Evolutionary conservation across 2,888 invertebrate genomes (phyloP), one percentile per base, ranked within the genome.

Genomic region (Oscheius sp.): DNA sequence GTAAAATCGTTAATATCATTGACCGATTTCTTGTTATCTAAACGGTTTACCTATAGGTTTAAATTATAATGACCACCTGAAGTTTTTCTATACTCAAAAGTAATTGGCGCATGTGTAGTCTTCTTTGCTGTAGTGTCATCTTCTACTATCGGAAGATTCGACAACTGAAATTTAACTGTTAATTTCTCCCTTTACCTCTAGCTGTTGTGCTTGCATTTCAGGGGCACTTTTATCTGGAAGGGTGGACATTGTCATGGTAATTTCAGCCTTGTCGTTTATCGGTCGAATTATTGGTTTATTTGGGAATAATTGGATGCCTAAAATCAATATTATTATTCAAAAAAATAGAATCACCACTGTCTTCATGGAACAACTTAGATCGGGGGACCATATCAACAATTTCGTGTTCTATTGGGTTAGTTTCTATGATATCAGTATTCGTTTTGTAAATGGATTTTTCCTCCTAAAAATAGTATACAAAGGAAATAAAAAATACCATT

Each of bases 401-500:
- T 59, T 59, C 44, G n/a, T 44, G 24, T n/a, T 59, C 59, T 17
- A 59, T 59, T 26, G 59, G 59, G 20, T 59, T 44, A 44, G 41
- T 59, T 14, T 59, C 44, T 6, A 41, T 12, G 5, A 59, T 30
- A 17, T 41, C 41, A 8, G n/a, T n/a, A 24, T 59, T 20, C 9
- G 59, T 59, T n/a, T 38, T 59, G 30, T 59, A 59, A 1, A 59
- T 56, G n/a, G n/a, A n/a, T n/a, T n/a, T n/a, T n/a, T n/a, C 5
- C 8, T 49, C 4, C 45, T 20, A 20, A 14, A 45, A 45, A 26
- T 6, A 24, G 17, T 51, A 24, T n/a, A n/a, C n/a, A n/a, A n/a
- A n/a, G n/a, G n/a, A 26, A 47, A 22, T 17, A 17, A 24, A 22
- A 8, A 12, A 47, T 2, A n/a, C n/a, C n/a, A n/a, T n/a, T n/a